Conservation (phyloP, 2,113 vertebrate genomes). For the Urocynchramus pylzowi region DNA sequence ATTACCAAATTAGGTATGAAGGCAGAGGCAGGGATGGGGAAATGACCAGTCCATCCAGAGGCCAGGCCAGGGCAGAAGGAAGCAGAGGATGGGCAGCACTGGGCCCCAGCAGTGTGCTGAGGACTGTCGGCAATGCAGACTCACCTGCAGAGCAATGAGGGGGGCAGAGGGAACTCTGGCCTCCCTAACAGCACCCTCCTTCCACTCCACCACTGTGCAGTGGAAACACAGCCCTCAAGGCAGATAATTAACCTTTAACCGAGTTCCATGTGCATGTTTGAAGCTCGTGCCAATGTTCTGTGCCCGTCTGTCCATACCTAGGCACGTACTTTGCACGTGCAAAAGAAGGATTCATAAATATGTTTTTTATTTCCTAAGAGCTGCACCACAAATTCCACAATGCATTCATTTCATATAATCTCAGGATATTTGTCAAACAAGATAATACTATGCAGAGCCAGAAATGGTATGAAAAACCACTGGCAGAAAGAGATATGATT, state of each 20-base stretch:
- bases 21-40: neutral
- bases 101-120: neutral
- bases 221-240: neutral
- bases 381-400: conserved; percentile 27
- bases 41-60: neutral
- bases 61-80: neutral
- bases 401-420: neutral
- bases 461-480: neutral
- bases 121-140: neutral
- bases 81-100: neutral
- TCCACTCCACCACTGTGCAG: neutral
- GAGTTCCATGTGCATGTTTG: neutral
- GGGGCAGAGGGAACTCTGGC: neutral
- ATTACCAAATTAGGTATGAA: neutral
- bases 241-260: neutral
- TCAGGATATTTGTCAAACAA: conserved; percentile 18
- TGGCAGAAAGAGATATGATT: neutral
- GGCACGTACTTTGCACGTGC: neutral
- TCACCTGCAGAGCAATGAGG: neutral
- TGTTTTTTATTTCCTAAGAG: conserved; percentile 13
- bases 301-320: neutral
- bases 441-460: neutral
- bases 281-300: neutral
- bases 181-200: neutral
- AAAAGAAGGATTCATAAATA: neutral